phyloP scores from a whole-genome alignment of 2,113 vertebrate species.

The Neogobius melanostomus region DNA sequence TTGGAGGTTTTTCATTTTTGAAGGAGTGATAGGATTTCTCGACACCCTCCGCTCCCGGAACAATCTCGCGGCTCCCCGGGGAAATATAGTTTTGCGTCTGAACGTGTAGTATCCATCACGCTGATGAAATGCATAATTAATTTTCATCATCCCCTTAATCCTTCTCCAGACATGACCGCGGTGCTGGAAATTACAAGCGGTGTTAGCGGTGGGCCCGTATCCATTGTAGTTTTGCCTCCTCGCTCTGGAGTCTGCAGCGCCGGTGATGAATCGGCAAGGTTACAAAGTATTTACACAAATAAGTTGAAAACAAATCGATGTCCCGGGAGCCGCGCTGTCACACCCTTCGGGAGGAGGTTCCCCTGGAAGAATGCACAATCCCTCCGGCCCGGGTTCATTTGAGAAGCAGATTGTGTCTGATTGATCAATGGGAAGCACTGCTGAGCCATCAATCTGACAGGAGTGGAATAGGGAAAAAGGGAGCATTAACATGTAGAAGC shows the following conservation, averaged over 20 bases:
- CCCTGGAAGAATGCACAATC: conserved; percentile 72
- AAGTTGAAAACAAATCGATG: conserved; percentile 72
- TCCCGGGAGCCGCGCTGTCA: conserved; percentile 48
- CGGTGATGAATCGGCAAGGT: conserved; percentile 70
- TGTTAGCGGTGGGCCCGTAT: conserved; percentile 5
- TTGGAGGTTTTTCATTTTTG: conserved; percentile 43
- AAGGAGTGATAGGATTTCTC: conserved; percentile 44
- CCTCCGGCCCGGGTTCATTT: conserved; percentile 65
- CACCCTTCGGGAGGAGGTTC: conserved; percentile 62
- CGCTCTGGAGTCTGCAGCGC: conserved; percentile 20
- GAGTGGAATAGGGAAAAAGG: conserved; percentile 57
- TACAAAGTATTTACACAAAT: conserved; percentile 78
- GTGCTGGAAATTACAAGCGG: conserved; percentile 44
- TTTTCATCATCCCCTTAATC: conserved; percentile 64
- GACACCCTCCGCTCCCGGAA: conserved; percentile 42
- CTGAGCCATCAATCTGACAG: conserved; percentile 76
- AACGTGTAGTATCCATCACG: conserved; percentile 60
- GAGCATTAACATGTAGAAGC: conserved; percentile 76
- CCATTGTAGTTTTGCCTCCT: conserved; percentile 42
- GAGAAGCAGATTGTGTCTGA: conserved; percentile 77
- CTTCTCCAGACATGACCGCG: conserved; percentile 51
- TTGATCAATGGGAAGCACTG: conserved; percentile 75
- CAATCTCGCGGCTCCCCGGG: conserved; percentile 46
- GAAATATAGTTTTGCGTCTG: conserved; percentile 64
- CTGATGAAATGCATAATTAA: conserved; percentile 76